phyloP scores from a whole-genome alignment of 2,113 vertebrate species.

The Turdus rufiventris region DNA sequence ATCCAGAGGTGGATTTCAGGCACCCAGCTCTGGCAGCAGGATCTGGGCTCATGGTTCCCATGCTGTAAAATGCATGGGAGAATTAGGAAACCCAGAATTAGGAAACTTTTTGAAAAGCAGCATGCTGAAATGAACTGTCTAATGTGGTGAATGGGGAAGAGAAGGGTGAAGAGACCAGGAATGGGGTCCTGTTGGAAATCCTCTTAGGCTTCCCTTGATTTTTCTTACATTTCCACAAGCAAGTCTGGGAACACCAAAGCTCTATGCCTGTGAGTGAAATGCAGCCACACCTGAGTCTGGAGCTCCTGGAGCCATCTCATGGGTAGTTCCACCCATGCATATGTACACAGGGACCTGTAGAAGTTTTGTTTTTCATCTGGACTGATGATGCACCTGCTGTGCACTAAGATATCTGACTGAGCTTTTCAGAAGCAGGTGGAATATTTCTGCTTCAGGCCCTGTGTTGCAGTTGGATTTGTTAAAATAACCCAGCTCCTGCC shows the following conservation, averaged over 20 bases:
- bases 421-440: neutral
- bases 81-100: neutral
- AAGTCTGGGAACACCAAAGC: neutral
- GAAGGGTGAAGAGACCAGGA: neutral
- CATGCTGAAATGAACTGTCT: neutral
- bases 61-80: neutral
- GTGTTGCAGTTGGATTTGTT: neutral
- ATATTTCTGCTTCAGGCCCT: neutral
- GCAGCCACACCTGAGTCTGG: neutral
- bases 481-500: neutral
- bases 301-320: neutral
- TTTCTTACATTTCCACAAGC: neutral
- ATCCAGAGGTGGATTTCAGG: neutral
- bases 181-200: neutral
- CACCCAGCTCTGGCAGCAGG: neutral
- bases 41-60: neutral
- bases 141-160: neutral
- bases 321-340: neutral
- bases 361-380: neutral
- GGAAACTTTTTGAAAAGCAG: neutral
- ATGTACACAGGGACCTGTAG: neutral
- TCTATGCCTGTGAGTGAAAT: neutral
- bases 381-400: accelerated
- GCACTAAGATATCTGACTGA: neutral
- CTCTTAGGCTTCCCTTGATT: neutral